phyloP scores from a whole-genome alignment of 2,888 invertebrate genomes.

The Lepidochitona cinerea region DNA sequence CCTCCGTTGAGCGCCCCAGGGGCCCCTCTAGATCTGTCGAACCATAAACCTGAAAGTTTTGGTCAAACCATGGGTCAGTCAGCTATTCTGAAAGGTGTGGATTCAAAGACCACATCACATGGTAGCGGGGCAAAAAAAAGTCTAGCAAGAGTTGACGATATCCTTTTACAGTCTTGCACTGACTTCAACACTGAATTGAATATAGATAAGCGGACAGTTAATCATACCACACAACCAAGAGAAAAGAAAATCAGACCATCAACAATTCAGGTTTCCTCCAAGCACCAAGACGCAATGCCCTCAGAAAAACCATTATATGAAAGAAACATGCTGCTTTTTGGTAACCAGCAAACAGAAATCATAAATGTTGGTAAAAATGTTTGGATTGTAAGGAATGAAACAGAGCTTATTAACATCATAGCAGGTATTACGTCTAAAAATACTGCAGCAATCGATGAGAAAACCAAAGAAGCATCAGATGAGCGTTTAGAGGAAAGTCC shows the following conservation, averaged over 20 bases:
- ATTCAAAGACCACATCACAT: neutral
- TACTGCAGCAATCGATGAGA: too few relatives aligned
- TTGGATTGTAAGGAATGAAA: slow-evolving; percentile 61
- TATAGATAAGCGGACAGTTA: neutral
- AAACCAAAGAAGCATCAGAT: too few relatives aligned
- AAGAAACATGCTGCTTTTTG: slow-evolving; percentile 54
- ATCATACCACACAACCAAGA: slow-evolving; percentile 6
- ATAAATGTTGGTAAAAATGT: slow-evolving; percentile 60
- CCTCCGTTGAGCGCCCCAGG: slow-evolving; percentile 20
- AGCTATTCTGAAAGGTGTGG: neutral
- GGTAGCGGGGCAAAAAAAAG: neutral
- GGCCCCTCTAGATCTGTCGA: slow-evolving; percentile 4
- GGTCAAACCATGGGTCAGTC: neutral
- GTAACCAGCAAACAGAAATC: slow-evolving; percentile 58
- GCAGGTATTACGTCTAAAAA: too few relatives aligned
- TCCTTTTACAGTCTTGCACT: too few relatives aligned
- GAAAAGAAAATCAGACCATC: slow-evolving; percentile 8
- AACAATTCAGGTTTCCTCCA: neutral
- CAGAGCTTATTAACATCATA: slow-evolving; percentile 43
- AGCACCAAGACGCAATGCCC: slow-evolving; percentile 2
- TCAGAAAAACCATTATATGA: slow-evolving; percentile 43
- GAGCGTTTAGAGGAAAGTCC: too few relatives aligned
- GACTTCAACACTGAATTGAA: neutral
- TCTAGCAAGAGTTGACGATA: neutral
- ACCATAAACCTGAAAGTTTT: slow-evolving; percentile 1